Base-by-base conservation (phyloP, 1,140 invertebrate genomes). In the Carposina sasakii region DNA sequence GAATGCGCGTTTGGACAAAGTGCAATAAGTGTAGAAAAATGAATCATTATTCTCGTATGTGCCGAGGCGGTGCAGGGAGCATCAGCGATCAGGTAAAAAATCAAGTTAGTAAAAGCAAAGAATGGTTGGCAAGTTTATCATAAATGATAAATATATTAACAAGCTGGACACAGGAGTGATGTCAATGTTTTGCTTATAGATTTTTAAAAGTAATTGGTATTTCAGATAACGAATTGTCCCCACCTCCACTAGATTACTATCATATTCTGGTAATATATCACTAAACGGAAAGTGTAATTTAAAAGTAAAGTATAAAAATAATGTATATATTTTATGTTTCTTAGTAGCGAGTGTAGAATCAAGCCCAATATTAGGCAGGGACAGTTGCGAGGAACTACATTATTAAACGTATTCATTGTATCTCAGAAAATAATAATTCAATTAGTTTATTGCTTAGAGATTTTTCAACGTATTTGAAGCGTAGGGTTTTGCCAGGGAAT, bases 41-140 rank as follows among this genome's bases (percentile, higher is more conserved):
- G 19, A 46, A 48, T 30, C 46, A 48, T 24, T 48, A 39, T 36
- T 17, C 46, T 12, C 15, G 36, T 10, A 34, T 36, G 44, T 47
- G 44, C 24, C 9, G 21, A 2, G 20, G 5, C 26, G 16, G 12
- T 15, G 3, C 10, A 19, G 16, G 3, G 44, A 47, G 15, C 21
- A 28, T 13, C 4, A 17, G 17, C 15, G 44, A 47, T n/a, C 44
- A 47, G 44, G 44, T 36, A 47, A 10, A 3, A n/a, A 34, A 16
- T n/a, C 2, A 2, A 2, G n/a, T 30, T 16, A 10, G 6, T 28
- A 5, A 9, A 2, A 20, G n/a, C n/a, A 22, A 4, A 23, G 24
- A 13, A 36, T 30, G 44, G 15, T 15, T n/a, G 15, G 34, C 21
- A 16, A 15, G n/a, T 37, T 47, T 24, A 2, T 3, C 6, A 36